Evolutionary conservation across 2,888 invertebrate genomes (phyloP).

Genomic region (Tenthredo scrophulariae): DNA sequence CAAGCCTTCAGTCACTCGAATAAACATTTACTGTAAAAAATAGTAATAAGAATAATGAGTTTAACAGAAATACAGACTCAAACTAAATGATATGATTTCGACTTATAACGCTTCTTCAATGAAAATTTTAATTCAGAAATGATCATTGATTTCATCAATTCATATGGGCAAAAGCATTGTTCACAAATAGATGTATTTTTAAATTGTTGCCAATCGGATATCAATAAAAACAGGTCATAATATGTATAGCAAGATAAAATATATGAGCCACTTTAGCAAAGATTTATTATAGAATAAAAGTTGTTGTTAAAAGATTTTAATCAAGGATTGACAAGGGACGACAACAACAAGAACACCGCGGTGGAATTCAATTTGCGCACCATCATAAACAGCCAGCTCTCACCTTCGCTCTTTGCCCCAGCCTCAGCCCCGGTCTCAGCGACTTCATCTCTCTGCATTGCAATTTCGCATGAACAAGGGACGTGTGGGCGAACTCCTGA

Average conservation of each 20-base stretch:
- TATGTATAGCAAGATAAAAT: background rate
- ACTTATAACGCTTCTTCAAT: background rate
- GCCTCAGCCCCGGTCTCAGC: background rate
- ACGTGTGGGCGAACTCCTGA: slow-evolving; percentile 19
- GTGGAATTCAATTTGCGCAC: slow-evolving; percentile 48
- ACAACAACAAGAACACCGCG: slow-evolving; percentile 13
- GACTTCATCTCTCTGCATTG: slow-evolving; percentile 21
- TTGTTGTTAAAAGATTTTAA: slow-evolving; percentile 22
- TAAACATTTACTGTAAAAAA: background rate
- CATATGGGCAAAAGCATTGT: background rate
- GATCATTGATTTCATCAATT: background rate
- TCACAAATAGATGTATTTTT: background rate
- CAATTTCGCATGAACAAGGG: slow-evolving; percentile 43
- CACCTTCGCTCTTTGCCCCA: background rate
- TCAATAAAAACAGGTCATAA: background rate
- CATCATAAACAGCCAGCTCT: slow-evolving; percentile 39
- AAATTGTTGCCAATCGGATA: background rate
- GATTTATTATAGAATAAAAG: background rate
- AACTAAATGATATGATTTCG: background rate
- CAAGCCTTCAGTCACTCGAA: background rate
- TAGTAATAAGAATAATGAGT: background rate
- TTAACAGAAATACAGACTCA: background rate
- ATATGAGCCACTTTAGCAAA: background rate
- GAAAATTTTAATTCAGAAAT: background rate
- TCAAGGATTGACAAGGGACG: slow-evolving; percentile 32